phyloP scores from a whole-genome alignment of 1,140 invertebrate genomes.

The Drosophila baimaii region DNA sequence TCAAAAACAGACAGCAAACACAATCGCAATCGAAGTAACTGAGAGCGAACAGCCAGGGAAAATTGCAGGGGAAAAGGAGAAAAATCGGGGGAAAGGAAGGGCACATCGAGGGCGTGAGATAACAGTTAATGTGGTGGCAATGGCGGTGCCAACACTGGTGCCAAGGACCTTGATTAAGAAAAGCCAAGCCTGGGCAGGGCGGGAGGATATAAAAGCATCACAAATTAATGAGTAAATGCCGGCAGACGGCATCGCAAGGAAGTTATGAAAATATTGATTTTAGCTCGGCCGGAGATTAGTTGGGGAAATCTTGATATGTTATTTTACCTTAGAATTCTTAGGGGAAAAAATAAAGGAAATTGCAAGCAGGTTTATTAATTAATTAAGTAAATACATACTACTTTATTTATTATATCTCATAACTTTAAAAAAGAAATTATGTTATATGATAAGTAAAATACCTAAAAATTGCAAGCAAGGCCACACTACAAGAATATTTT shows the following conservation, averaged over 20 bases:
- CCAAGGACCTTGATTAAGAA: constrained; percentile 42
- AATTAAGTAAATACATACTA: background rate
- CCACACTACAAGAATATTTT: background rate
- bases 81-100: background rate
- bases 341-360: background rate
- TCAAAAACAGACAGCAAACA: constrained; percentile 68
- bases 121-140: constrained; percentile 59
- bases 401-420: background rate
- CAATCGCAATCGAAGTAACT: constrained; percentile 57
- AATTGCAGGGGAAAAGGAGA: background rate
- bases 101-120: constrained; percentile 33
- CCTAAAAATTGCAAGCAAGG: too few species aligned
- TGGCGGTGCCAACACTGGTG: constrained; percentile 43
- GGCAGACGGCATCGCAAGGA: constrained; percentile 1
- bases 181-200: constrained; percentile 6
- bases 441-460: too few species aligned
- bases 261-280: constrained; percentile 55
- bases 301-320: constrained; percentile 11
- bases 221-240: constrained; percentile 52
- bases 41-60: constrained; percentile 53
- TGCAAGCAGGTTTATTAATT: background rate
- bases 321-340: background rate
- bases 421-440: too few species aligned
- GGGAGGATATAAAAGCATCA: constrained; percentile 6
- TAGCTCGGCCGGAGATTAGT: background rate